Evolutionary conservation across 2,888 invertebrate species (phyloP), one percentile per base, ranked within the genome.

Genomic region (Leptogaster cylindrica): DNA sequence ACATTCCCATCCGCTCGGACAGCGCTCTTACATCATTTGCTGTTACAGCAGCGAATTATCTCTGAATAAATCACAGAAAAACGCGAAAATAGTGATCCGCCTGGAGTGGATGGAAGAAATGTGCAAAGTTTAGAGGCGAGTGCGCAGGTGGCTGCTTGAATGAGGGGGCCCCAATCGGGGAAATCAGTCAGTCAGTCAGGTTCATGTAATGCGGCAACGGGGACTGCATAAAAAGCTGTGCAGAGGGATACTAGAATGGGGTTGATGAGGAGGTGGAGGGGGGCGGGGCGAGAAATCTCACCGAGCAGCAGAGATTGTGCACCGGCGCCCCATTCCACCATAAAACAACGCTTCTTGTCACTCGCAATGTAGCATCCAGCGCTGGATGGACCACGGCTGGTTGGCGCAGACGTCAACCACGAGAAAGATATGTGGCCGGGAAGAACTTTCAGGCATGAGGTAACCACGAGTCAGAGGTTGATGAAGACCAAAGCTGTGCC

Each of bases 141-240:
- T 5, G 5, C n/a, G 18, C 52, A 52, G 52, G 52, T 52, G 52
- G 20, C 33, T 52, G 31, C 20, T 31, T 31, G 52, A 33, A 16
- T 14, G 52, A 31, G 52, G n/a, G 33, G 27, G n/a, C n/a, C 52
- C 33, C 31, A 52, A 33, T 33, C 31, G 14, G 33, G 52, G 31
- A 52, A 52, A 52, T 52, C 52, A 52, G 52, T 52, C 52, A 52
- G 52, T 52, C 52, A 52, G 52, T 52, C 52, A 52, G 52, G 52
- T 52, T 52, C 52, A 52, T 10, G 51, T n/a, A 28, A 52, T 52
- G 52, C 52, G 28, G 52, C 52, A 31, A 52, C 10, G 18, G 44
- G 8, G 31, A 52, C 18, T 31, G 52, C 52, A 52, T 16, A 52
- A 52, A 52, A 51, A 16, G 18, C 27, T 50, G 10, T 52, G 52